Conservation (phyloP, 2,888 invertebrate genomes). For the Eupithecia exiguata region DNA sequence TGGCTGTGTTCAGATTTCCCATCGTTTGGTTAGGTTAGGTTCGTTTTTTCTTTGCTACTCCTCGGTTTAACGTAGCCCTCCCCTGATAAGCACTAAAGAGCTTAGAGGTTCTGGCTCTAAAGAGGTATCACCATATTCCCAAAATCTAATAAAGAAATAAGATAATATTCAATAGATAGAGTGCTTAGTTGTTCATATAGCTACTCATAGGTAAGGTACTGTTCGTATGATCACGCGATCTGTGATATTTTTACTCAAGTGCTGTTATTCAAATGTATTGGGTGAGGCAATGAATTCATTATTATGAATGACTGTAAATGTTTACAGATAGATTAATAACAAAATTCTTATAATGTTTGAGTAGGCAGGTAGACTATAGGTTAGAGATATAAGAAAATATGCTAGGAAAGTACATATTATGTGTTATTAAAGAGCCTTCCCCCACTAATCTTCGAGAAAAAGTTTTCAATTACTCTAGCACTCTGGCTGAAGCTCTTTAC, state of each 20-base stretch:
- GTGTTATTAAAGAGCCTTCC: not conserved
- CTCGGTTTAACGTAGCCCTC: not conserved
- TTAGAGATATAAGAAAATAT: not conserved
- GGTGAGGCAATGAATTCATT: slow-evolving; percentile 49
- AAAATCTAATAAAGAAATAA: not conserved
- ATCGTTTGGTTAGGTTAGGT: no score
- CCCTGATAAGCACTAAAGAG: no score
- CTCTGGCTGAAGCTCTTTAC: not conserved
- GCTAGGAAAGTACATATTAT: not conserved
- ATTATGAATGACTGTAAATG: slow-evolving; percentile 19
- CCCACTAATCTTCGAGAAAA: not conserved
- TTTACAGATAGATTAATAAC: not conserved
- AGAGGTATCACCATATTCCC: not conserved
- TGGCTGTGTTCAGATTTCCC: no score
- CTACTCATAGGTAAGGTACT: not conserved
- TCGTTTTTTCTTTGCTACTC: no score
- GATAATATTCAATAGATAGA: not conserved
- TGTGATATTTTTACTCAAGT: slow-evolving; percentile 11
- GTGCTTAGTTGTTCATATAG: slow-evolving; percentile 1
- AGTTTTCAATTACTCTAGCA: not conserved
- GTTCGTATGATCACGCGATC: not conserved
- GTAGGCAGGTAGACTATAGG: not conserved
- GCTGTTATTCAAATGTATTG: slow-evolving; percentile 44
- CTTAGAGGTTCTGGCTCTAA: not conserved
- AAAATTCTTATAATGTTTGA: not conserved